Percentiles rank a stretch among this genome's conserved stretches.
phyloP scores from a whole-genome alignment of 2,113 vertebrate species.

The Hystrix cristata region DNA sequence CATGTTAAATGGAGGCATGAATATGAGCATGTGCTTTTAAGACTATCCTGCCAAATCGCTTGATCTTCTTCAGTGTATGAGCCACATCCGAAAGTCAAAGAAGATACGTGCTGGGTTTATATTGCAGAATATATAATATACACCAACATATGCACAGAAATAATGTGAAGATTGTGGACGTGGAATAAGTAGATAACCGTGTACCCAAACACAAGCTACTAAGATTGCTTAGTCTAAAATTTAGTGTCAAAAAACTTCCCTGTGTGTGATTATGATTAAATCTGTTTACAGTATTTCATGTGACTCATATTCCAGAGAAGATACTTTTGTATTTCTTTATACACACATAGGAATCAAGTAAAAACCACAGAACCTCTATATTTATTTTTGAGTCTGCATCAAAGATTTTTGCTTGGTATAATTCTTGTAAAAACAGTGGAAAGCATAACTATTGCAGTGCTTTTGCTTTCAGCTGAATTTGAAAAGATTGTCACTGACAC shows the following conservation, averaged over 20 bases:
- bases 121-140: neutral
- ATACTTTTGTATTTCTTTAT: constrained; percentile 44
- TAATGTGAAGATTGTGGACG: neutral
- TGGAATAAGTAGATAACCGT: neutral
- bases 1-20: neutral
- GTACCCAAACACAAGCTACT: constrained; percentile 65
- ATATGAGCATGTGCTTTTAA: neutral
- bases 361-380: constrained; percentile 85
- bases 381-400: constrained; percentile 87
- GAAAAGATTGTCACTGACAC: constrained; percentile 64
- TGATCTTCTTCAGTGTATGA: constrained; percentile 9
- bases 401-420: constrained; percentile 85
- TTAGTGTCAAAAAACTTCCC: constrained; percentile 68
- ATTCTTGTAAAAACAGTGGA: constrained; percentile 67
- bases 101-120: neutral
- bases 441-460: constrained; percentile 78
- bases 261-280: constrained; percentile 83
- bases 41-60: neutral
- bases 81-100: neutral
- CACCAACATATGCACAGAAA: neutral
- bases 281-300: constrained; percentile 84
- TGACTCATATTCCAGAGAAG: constrained; percentile 86
- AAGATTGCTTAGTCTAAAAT: constrained; percentile 55
- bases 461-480: constrained; percentile 81
- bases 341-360: constrained; percentile 85